Base-by-base conservation (phyloP, 2,797 vertebrate genomes). In the Epinephelus coioides region DNA sequence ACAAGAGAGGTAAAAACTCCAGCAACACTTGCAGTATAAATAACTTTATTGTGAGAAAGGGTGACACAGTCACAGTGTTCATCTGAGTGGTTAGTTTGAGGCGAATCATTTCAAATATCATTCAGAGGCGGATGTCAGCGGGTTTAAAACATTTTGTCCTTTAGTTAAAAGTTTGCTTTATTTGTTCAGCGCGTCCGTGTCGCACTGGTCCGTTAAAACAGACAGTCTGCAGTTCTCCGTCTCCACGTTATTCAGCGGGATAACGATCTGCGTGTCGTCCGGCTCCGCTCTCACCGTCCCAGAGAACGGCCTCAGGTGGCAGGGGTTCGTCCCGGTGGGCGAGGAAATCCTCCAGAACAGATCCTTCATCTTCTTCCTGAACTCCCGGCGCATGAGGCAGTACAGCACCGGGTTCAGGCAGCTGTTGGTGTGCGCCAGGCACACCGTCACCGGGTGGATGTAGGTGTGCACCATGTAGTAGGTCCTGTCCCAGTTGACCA, bases 361-460 rank as follows among this genome's bases (percentile, higher is more conserved):
- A 15, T 94, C 93, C 86, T 94, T 95, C 30, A 95, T 73, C 82
- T 93, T 94, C 67, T 93, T 91, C 43, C 94, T 43, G 78, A 95
- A 95, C 86, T 95, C 95, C 8, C 90, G 87, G 73, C 95, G 90
- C 87, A 94, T 94, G 30, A 95, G 93, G 68, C 95, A 95, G 76
- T 95, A 95, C 21, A 95, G 74, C 10, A 95, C 90, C 38, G 95
- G 95, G 81, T 95, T 95, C 64, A 95, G 76, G 81, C 94, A 95
- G 78, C 94, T 95, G 88, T 95, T 95, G 47, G 93, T 88, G 84
- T 95, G 91, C 49, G 95, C 95, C 15, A 95, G 86, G 88, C 94
- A 95, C 57, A 93, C 83, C 25, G 94, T 94, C 60, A 95, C 85
- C 17, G 95, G 94, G 86, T 94, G 94, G 4, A 95, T 71, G 78